Conservation (phyloP, 2,888 invertebrate genomes). For the Cheilosia vulpina region DNA sequence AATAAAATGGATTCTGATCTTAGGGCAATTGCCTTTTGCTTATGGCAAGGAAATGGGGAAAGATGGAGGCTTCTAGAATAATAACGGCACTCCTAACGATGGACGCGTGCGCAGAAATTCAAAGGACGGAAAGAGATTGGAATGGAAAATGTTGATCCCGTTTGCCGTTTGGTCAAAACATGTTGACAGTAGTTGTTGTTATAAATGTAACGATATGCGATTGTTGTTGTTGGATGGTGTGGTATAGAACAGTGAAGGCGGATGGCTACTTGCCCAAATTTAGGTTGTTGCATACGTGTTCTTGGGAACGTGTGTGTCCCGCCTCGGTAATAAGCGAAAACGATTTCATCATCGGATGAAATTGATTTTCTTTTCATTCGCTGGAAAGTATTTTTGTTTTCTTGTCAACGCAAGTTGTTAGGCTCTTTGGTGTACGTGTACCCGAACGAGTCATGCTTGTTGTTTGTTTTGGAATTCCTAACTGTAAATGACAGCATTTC, state of each 20-base stretch:
- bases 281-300: conserved; percentile 36
- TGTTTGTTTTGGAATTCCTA: not conserved
- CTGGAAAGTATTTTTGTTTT: conserved; percentile 68
- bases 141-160: conserved; percentile 20
- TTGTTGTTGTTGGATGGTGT: not conserved
- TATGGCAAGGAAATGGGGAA: conserved; percentile 10
- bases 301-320: conserved; percentile 11
- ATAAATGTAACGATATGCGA: not conserved
- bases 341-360: conserved; percentile 70
- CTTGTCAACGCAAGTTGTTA: conserved; percentile 3
- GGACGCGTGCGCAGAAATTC: not conserved
- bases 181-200: not conserved
- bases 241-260: not conserved
- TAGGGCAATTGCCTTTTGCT: conserved; percentile 50
- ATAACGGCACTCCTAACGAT: conserved; percentile 62
- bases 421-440: conserved; percentile 4
- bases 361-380: conserved; percentile 70
- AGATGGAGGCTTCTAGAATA: conserved; percentile 55
- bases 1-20: conserved; percentile 31
- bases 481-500: not conserved
- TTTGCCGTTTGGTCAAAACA: conserved; percentile 13
- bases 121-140: conserved; percentile 19
- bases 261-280: not conserved
- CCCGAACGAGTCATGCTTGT: not conserved
- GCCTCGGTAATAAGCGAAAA: conserved; percentile 63